These are phyloP conservation scores for Drosophila prostipennis DNA, from an alignment of 2,888 invertebrate species.

Conservation along the genomic window DNA sequence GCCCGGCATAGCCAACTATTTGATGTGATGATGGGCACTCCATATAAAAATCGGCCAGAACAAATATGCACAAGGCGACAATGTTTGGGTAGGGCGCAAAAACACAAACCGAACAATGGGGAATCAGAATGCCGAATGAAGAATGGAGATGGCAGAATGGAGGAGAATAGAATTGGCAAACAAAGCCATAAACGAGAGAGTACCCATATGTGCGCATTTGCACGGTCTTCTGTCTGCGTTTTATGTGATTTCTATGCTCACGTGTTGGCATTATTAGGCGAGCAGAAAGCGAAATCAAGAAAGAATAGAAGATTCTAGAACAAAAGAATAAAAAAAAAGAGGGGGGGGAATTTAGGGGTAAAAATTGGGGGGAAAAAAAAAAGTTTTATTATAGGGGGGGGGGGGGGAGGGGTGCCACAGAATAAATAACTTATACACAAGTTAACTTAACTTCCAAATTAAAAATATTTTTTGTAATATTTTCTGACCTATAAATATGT, in stretches of 20 bases:
- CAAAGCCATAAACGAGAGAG: conserved; percentile 27
- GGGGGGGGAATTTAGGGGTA: too few species aligned
- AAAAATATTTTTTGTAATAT: too few species aligned
- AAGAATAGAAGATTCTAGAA: neutral
- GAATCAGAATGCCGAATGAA: conserved; percentile 23
- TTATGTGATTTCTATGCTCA: conserved; percentile 71
- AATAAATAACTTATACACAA: too few species aligned
- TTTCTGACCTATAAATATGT: neutral
- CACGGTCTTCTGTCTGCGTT: conserved; percentile 21
- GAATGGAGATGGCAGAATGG: conserved; percentile 5
- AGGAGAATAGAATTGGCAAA: conserved; percentile 31
- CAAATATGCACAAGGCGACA: conserved; percentile 45
- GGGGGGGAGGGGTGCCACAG: too few species aligned
- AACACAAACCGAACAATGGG: conserved; percentile 55
- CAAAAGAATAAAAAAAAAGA: neutral
- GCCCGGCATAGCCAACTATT: conserved; percentile 36
- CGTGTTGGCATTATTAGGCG: conserved; percentile 61
- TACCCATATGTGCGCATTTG: conserved; percentile 18
- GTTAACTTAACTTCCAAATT: too few species aligned
- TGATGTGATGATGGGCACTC: conserved; percentile 23
- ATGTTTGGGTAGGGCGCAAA: conserved; percentile 68
- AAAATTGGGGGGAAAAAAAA: too few species aligned
- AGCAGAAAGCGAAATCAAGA: conserved; percentile 10
- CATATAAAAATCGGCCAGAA: conserved; percentile 28
- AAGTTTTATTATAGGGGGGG: too few species aligned